Evolutionary conservation across 2,113 vertebrate genomes (phyloP).

Genomic region (Acanthochromis polyacanthus): DNA sequence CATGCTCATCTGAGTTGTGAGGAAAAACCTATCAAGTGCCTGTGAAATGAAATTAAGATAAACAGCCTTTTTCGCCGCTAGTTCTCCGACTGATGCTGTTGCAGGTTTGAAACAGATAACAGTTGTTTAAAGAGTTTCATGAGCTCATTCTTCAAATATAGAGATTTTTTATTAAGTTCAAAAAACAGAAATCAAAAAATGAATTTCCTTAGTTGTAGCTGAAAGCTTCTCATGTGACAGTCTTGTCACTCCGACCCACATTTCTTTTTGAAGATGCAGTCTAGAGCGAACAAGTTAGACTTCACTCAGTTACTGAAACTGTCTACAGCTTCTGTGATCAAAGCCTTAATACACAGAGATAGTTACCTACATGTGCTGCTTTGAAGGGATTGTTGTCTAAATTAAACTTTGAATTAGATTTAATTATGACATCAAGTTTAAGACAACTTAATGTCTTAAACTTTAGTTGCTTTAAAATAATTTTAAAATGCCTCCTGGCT

Average conservation of each 20-base stretch:
- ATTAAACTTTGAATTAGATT: neutral
- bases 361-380: neutral
- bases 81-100: neutral
- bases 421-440: neutral
- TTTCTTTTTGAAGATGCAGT: neutral
- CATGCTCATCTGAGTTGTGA: slow-evolving; percentile 3
- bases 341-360: neutral
- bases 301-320: neutral
- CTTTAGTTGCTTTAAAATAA: too few relatives aligned
- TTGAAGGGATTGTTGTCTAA: neutral
- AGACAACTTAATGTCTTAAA: too few relatives aligned
- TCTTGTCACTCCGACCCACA: neutral
- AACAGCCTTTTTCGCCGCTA: neutral
- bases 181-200: neutral
- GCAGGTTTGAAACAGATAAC: slow-evolving; percentile 16
- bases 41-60: neutral
- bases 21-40: neutral
- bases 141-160: neutral
- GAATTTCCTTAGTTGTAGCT: neutral
- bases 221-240: neutral
- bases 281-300: neutral
- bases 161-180: neutral
- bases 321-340: neutral
- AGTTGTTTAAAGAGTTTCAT: neutral
- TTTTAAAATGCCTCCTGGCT: too few relatives aligned